Percentiles rank a stretch among this genome's conserved stretches.
phyloP scores from a whole-genome alignment of 2,888 invertebrate genomes.

The Sphaeridia pumilis region DNA sequence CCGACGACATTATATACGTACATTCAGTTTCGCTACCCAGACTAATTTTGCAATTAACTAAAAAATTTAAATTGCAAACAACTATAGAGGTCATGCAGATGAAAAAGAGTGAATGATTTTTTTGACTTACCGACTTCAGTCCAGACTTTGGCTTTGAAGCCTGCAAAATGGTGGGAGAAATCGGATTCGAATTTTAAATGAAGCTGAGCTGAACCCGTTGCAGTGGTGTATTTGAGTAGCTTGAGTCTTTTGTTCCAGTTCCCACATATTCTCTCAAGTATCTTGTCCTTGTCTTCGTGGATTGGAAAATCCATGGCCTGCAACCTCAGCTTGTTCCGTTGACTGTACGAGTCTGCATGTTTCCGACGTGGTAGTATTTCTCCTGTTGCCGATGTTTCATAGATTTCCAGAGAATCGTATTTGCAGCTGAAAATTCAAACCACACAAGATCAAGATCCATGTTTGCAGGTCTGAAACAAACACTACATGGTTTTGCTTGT shows the following conservation, averaged over 20 bases:
- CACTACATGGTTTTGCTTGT: no score
- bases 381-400: constrained; percentile 41
- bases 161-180: constrained; percentile 62
- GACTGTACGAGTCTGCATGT: background rate
- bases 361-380: constrained; percentile 12
- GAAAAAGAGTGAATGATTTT: background rate
- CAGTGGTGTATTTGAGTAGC: constrained; percentile 54
- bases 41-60: no score
- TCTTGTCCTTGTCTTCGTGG: constrained; percentile 11
- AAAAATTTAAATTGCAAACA: no score
- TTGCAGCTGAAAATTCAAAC: constrained; percentile 54
- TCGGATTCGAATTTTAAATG: constrained; percentile 61
- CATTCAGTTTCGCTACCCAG: no score
- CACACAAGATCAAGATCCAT: no score
- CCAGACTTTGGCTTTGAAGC: constrained; percentile 59
- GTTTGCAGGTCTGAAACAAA: no score
- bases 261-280: constrained; percentile 47
- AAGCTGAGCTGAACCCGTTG: constrained; percentile 46
- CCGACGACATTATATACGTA: no score
- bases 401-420: constrained; percentile 63
- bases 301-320: constrained; percentile 8
- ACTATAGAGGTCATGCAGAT: no score
- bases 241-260: constrained; percentile 70
- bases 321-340: background rate
- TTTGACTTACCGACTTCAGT: constrained; percentile 64